phyloP scores from a whole-genome alignment of 2,888 invertebrate genomes.

The Lepidochitona cinerea region DNA sequence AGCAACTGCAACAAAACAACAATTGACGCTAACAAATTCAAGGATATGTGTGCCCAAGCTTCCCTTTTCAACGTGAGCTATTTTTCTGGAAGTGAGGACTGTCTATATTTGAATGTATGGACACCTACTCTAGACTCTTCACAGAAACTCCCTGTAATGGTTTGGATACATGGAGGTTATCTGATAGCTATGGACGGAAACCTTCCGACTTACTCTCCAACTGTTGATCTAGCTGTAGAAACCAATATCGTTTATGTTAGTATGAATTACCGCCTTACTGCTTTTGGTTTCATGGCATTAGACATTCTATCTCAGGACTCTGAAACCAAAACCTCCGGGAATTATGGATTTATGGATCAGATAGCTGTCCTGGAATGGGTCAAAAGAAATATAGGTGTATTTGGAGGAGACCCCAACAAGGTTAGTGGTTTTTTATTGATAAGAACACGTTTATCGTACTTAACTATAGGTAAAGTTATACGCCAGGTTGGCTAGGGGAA shows the following conservation, averaged over 20 bases:
- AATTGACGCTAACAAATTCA: conserved; percentile 29
- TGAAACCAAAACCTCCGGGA: conserved; percentile 41
- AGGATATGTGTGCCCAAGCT: conserved; percentile 37
- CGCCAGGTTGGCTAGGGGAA: no score
- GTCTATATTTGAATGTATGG: conserved; percentile 58
- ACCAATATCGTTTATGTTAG: conserved; percentile 88
- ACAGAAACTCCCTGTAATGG: conserved; percentile 57
- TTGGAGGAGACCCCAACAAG: conserved; percentile 45
- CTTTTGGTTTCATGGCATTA: conserved; percentile 83
- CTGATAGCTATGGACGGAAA: conserved; percentile 42
- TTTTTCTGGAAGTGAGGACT: conserved; percentile 52
- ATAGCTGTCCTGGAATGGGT: conserved; percentile 52
- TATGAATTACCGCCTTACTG: conserved; percentile 84
- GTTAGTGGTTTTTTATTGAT: no score
- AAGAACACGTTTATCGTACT: no score
- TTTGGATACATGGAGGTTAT: conserved; percentile 65
- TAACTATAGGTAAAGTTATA: no score
- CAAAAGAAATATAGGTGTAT: conserved; percentile 44
- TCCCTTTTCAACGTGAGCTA: not conserved
- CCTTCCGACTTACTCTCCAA: conserved; percentile 73
- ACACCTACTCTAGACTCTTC: conserved; percentile 50
- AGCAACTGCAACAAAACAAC: conserved; percentile 38
- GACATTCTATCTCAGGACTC: conserved; percentile 64
- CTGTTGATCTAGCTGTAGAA: conserved; percentile 82
- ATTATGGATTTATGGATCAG: conserved; percentile 58